These are phyloP conservation scores for Escarpia spicata DNA, from an alignment of 2,888 invertebrate species.

Conservation along the genomic window DNA sequence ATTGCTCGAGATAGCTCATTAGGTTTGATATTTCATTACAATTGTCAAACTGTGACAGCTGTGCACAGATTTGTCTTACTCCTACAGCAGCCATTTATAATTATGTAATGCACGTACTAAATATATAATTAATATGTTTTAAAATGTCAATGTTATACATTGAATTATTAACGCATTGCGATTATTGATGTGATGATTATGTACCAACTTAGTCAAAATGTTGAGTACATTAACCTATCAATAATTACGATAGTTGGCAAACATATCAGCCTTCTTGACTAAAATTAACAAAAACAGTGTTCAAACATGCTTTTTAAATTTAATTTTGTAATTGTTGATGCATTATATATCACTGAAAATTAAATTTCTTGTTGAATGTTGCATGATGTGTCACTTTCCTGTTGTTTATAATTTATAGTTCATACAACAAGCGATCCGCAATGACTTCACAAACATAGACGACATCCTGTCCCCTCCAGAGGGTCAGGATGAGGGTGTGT, in stretches of 20 bases:
- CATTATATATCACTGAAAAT: no score
- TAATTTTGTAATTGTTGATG: no score
- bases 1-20: not conserved
- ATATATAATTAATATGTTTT: not conserved
- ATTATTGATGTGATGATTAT: no score
- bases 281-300: no score
- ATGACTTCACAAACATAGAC: conserved; percentile 92
- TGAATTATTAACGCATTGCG: no score
- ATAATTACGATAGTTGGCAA: no score
- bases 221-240: no score
- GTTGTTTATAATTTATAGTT: conserved; percentile 68
- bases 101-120: not conserved
- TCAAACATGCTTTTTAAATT: no score
- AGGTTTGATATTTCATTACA: not conserved
- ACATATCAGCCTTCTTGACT: no score
- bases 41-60: not conserved
- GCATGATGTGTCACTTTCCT: not conserved
- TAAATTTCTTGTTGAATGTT: no score
- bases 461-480: conserved; percentile 95
- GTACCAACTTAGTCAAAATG: no score
- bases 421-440: conserved; percentile 95
- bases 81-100: no score
- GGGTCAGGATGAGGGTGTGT: conserved; percentile 97
- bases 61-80: not conserved
- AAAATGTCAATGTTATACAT: not conserved